These are phyloP conservation scores for Chrysodeixis includens DNA, from an alignment of 2,888 invertebrate genomes.

Conservation along the genomic window DNA sequence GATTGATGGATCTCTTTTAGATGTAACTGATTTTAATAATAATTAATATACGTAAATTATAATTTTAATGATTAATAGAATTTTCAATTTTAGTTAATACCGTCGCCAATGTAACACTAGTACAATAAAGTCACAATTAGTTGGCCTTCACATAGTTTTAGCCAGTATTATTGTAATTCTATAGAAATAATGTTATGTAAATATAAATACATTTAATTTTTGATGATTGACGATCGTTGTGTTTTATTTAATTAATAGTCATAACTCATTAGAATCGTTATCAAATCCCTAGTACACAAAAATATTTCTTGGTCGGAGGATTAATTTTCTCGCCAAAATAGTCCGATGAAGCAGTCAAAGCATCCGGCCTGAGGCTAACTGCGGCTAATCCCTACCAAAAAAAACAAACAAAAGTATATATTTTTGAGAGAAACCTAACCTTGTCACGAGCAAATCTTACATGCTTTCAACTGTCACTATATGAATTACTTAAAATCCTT, in stretches of 20 bases:
- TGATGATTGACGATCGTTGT: slow-evolving; percentile 20
- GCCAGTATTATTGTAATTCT: slow-evolving; percentile 59
- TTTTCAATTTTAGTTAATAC: slow-evolving; percentile 36
- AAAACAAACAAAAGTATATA: no score
- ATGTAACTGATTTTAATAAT: slow-evolving; percentile 49
- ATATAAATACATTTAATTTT: slow-evolving; percentile 50
- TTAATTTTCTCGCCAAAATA: no score
- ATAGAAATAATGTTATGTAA: slow-evolving; percentile 46
- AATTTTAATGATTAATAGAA: slow-evolving; percentile 31
- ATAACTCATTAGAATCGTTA: neutral
- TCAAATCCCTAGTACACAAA: neutral
- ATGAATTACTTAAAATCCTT: no score
- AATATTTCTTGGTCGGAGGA: no score
- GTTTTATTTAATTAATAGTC: slow-evolving; percentile 6
- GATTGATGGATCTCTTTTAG: slow-evolving; percentile 58
- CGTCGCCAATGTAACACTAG: slow-evolving; percentile 43
- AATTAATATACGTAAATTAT: slow-evolving; percentile 37
- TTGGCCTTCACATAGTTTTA: slow-evolving; percentile 41
- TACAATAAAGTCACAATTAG: slow-evolving; percentile 55
- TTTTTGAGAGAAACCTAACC: no score
- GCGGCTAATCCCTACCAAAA: no score
- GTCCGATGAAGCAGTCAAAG: no score
- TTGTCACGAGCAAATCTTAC: no score
- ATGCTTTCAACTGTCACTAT: no score
- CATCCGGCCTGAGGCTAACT: no score